Percentiles rank a stretch among this genome's conserved stretches.
phyloP scores from a whole-genome alignment of 2,797 vertebrate species.

The Karalla daura region DNA sequence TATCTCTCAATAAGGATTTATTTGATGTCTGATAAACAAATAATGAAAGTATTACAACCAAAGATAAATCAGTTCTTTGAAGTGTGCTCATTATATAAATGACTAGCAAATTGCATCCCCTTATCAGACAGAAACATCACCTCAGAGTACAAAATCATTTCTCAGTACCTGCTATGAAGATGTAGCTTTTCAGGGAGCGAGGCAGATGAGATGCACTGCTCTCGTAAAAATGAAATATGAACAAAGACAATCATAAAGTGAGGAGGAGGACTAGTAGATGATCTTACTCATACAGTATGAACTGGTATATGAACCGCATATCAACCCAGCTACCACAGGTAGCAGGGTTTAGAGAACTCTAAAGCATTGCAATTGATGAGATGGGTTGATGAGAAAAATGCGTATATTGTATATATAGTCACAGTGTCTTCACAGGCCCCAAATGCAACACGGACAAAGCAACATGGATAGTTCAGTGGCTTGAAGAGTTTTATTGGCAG shows the following conservation, averaged over 20 bases:
- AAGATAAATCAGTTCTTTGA: neutral
- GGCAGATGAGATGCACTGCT: neutral
- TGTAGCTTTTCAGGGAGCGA: neutral
- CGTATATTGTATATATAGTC: too few relatives aligned
- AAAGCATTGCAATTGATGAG: too few relatives aligned
- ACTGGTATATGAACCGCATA: too few relatives aligned
- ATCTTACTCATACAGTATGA: neutral
- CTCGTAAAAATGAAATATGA: neutral
- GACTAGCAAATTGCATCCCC: neutral
- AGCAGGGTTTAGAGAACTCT: too few relatives aligned
- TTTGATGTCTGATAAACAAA: neutral
- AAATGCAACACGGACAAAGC: too few relatives aligned
- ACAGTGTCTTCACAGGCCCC: too few relatives aligned
- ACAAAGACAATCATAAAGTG: neutral
- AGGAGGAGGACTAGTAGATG: neutral
- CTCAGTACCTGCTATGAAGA: neutral
- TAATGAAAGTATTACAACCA: neutral
- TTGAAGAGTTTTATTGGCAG: too few relatives aligned
- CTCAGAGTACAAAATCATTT: neutral
- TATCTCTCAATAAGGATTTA: neutral
- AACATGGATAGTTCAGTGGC: too few relatives aligned
- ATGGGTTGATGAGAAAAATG: too few relatives aligned
- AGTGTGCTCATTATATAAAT: constrained; percentile 8
- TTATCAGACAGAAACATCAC: neutral
- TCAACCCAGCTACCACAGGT: too few relatives aligned